A percentile compares a stretch with the other conserved stretches of the same genome.
phyloP scores from a whole-genome alignment of 1,140 invertebrate genomes.

The Penaeus japonicus region DNA sequence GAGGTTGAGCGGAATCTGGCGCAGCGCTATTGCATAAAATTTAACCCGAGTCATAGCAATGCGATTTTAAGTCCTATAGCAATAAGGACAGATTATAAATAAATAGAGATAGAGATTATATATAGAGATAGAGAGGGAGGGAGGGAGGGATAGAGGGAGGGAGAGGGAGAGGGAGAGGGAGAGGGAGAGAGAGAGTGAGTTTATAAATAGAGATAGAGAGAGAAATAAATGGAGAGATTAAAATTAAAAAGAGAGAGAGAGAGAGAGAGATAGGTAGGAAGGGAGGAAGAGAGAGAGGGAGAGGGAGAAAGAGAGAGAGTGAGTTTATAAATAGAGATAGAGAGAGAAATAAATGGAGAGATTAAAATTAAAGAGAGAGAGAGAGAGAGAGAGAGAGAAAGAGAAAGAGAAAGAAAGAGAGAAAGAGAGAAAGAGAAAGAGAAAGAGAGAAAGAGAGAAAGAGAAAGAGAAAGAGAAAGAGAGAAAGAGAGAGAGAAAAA shows the following conservation, averaged over 20 bases:
- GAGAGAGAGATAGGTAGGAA: conserved; percentile 9
- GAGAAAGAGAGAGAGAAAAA: no score
- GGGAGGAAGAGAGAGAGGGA: not conserved
- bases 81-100: no score
- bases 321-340: not conserved
- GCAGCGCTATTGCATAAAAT: no score
- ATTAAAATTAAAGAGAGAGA: not conserved
- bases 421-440: not conserved
- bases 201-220: conserved; percentile 3
- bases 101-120: conserved; percentile 18
- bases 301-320: not conserved
- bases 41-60: no score
- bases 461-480: not conserved
- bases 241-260: not conserved
- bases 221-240: no score
- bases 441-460: not conserved
- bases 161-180: not conserved
- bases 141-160: not conserved
- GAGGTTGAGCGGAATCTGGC: no score
- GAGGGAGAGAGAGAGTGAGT: not conserved
- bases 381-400: not conserved
- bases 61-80: no score
- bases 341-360: no score
- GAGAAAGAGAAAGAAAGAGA: conserved; percentile 9
- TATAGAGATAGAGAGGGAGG: not conserved